Base-by-base conservation (phyloP, 2,888 invertebrate species). In the Bombyx huttoni region DNA sequence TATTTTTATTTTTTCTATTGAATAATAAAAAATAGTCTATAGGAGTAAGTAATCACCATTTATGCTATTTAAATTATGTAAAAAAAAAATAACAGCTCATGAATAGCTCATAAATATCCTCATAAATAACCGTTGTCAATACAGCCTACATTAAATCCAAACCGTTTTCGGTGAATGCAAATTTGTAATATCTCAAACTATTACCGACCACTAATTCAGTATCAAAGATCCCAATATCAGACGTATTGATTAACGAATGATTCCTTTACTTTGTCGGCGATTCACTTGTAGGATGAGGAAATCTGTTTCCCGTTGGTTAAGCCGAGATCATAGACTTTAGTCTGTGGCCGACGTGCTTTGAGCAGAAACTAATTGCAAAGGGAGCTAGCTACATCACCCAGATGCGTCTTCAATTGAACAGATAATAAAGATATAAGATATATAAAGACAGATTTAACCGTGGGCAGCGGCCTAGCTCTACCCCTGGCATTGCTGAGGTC, bases 351-450 rank as follows among this genome's bases (percentile, higher is more conserved):
- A 84, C 81, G 78, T 80, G 84, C 85, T 84, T 83, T 84, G 85
- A 82, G 81, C 81, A 76, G 82, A 80, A 84, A 85, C 85, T 85
- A 85, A 85, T 85, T 85, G 85, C 82, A 80, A 82, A n/a, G 81
- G 78, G 75, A 81, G 73, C 77, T 73, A 77, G 73, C 77, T 73
- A 77, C 72, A 68, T 62, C 65, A 73, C 78, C 57, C 14, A n/a
- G 74, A 75, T 63, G 12, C 69, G 71, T 10, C 60, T 46, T 49
- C 13, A 33, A 54, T 60, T 52, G 70, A 70, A 63, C 40, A 3
- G 52, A 24, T 24, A 24, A 24, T 24, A 24, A 24, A 24, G 24
- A 24, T 24, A 3, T 24, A 5, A 24, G 24, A 1, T 24, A n/a
- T n/a, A n/a, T n/a, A n/a, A n/a, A n/a, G n/a, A n/a, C n/a, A n/a